Evolutionary conservation across 2,888 invertebrate species (phyloP).

Genomic region (Lacanobia oleracea): DNA sequence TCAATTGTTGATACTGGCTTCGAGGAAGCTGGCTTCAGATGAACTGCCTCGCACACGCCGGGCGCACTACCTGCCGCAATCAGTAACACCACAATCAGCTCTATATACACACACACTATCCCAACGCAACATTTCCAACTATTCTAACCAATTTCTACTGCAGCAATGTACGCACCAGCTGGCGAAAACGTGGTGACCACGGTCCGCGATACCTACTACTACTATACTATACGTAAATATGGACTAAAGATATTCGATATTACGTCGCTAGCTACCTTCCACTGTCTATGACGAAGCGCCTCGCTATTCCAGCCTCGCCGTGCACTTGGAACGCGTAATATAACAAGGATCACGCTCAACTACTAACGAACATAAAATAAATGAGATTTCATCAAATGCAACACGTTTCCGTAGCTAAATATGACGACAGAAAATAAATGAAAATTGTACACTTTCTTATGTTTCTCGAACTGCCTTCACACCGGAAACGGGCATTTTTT

Average conservation of each 20-base stretch:
- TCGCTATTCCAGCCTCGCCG: constrained; percentile 76
- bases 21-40: constrained; percentile 76
- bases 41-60: constrained; percentile 83
- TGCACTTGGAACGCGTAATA: constrained; percentile 75
- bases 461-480: constrained; percentile 88
- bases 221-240: constrained; percentile 83
- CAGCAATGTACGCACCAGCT: constrained; percentile 88
- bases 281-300: constrained; percentile 86
- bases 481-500: constrained; percentile 88
- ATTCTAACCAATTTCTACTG: constrained; percentile 81
- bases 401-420: constrained; percentile 85
- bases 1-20: constrained; percentile 88
- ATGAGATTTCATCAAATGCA: constrained; percentile 82
- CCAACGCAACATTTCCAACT: constrained; percentile 68
- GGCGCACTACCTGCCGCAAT: constrained; percentile 86
- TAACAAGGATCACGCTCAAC: constrained; percentile 75
- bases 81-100: constrained; percentile 72
- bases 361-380: constrained; percentile 83
- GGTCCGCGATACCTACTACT: constrained; percentile 78
- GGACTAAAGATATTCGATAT: constrained; percentile 85
- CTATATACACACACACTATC: constrained; percentile 68
- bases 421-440: constrained; percentile 90
- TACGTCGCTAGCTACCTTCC: constrained; percentile 85
- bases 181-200: constrained; percentile 89
- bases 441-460: constrained; percentile 88